Base-by-base conservation (phyloP, 2,888 invertebrate species). In the Pollenia griseotomentosa region DNA sequence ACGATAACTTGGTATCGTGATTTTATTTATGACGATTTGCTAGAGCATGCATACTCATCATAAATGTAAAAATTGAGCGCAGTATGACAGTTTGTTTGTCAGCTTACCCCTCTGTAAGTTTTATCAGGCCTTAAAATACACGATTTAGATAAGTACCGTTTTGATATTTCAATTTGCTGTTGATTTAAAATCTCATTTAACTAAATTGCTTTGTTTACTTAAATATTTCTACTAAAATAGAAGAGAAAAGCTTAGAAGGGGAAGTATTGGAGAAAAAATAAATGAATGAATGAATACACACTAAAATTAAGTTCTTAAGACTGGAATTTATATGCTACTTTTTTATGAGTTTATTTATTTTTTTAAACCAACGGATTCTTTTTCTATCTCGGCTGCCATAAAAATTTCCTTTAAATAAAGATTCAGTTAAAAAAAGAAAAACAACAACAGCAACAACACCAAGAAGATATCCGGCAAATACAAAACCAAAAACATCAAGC, bases 261-360 rank as follows among this genome's bases (percentile, higher is more conserved):
- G 14, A 19, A 19, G 6, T 63, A 33, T 33, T 7, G n/a, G 2
- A n/a, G 23, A 14, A 51, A 57, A 53, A 63, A 44, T 23, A 57
- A 73, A 51, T 66, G 33, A 57, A 57, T 68, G 55, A 75, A 70
- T 61, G 33, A 53, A 63, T 48, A 51, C 11, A 74, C 53, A 57
- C 55, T 74, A 71, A 83, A 83, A 86, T 86, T 83, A 65, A 82
- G 70, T 79, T 53, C 79, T 83, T 86, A 79, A 83, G 83, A 51
- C 57, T 79, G 65, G 74, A 79, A 86, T 75, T 71, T 80, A 83
- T 86, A 59, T 51, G 7, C 11, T 51, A 5, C 14, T 53, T 53
- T 23, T 53, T n/a, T 14, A 7, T 7, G n/a, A 53, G n/a, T 44
- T 10, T 12, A 16, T 44, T 11, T 66, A 23, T 71, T 53, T 57